These are phyloP conservation scores for Mythimna impura DNA, from an alignment of 2,888 invertebrate species.

Conservation along the genomic window DNA sequence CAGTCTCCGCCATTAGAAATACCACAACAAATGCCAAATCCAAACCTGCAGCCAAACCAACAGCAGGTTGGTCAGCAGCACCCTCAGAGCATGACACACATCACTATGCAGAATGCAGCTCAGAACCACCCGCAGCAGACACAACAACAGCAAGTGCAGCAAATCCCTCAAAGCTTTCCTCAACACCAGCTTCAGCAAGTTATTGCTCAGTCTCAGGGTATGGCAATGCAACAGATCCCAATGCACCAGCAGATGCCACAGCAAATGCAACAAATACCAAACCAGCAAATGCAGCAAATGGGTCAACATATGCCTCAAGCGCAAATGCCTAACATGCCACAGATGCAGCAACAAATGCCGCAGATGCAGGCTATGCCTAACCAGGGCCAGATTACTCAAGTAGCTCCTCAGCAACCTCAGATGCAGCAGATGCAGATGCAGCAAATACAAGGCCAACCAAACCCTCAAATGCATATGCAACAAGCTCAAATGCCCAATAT, in stretches of 20 bases:
- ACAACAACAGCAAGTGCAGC: constrained; percentile 88
- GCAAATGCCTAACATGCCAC: constrained; percentile 87
- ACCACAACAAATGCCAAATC: constrained; percentile 88
- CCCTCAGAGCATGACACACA: constrained; percentile 89
- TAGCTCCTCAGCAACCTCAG: constrained; percentile 86
- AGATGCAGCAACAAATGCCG: constrained; percentile 89
- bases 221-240: constrained; percentile 89
- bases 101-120: constrained; percentile 85
- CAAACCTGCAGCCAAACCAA: constrained; percentile 83
- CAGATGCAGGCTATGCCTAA: constrained; percentile 88
- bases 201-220: constrained; percentile 87
- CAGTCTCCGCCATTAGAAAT: constrained; percentile 89
- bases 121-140: constrained; percentile 82
- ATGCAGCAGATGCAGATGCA: constrained; percentile 90
- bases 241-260: constrained; percentile 89
- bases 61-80: constrained; percentile 88
- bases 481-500: constrained; percentile 88
- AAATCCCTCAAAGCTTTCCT: constrained; percentile 89
- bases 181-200: constrained; percentile 89
- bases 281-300: constrained; percentile 89
- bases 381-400: constrained; percentile 87
- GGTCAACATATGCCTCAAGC: constrained; percentile 87
- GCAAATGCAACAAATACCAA: constrained; percentile 89
- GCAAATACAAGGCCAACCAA: constrained; percentile 87
- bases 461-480: constrained; percentile 88